Base-by-base conservation (phyloP, 2,888 invertebrate species). In the Drosophila mercatorum region DNA sequence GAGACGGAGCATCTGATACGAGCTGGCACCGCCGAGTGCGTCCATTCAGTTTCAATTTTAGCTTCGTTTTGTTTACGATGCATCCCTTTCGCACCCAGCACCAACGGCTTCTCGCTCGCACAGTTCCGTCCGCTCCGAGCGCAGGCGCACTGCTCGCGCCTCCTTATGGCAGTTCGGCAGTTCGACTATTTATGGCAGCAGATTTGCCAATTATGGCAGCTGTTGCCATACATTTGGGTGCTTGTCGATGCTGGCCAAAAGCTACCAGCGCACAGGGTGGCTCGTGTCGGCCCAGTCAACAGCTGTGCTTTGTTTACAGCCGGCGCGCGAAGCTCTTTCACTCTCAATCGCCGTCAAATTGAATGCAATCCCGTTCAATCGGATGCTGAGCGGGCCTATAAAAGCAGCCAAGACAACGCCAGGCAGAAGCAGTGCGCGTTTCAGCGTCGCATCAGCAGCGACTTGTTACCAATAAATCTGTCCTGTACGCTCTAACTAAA, bases 51-150 rank as follows among this genome's bases (percentile, higher is more conserved):
- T 64, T 58, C 49, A 49, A 7, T 58, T 70, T 59, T 59, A n/a
- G 70, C 75, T 70, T 73, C 88, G 81, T 55, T 87, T 90, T 90
- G 87, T 90, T 90, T 91, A 87, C 88, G 87, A 47, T 88, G 83
- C 85, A 83, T 91, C 85, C 72, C 88, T 80, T 65, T 81, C 77
- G 77, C 80, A 88, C 78, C 26, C 40, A 38, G 17, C 63, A n/a
- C 10, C 17, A 14, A 6, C 0, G 28, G 46, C 47, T 17, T 70
- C 67, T 57, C 43, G 59, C 71, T 81, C 60, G 22, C 64, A 43
- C 72, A n/a, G 11, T 2, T 2, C 28, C 28, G 55, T 38, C 10
- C 43, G 60, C 68, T 52, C 28, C 2, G 7, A 22, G 55, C 59
- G 41, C 83, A 86, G 72, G 83, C 83, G 87, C 51, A 17, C 8